Percentiles rank a stretch among this genome's conserved stretches.
phyloP scores from a whole-genome alignment of 92 coral and sea anemone genomes.

The Siderastrea siderea region DNA sequence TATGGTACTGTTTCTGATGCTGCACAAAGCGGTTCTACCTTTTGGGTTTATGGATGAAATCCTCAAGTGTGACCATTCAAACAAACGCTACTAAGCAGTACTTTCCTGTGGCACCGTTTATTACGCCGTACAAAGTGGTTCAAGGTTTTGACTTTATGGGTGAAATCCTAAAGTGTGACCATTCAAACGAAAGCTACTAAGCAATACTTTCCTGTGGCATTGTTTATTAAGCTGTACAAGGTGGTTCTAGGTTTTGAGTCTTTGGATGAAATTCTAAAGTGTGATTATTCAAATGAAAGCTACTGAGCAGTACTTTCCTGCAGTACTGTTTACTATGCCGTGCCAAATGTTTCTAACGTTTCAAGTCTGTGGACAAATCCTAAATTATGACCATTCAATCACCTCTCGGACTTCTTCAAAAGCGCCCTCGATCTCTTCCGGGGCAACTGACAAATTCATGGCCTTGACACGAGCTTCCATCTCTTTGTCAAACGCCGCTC shows the following conservation, averaged over 20 bases:
- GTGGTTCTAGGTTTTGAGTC: neutral
- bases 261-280: neutral
- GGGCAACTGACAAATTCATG: constrained; percentile 85
- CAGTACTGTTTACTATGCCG: neutral
- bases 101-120: too few species aligned
- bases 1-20: too few species aligned
- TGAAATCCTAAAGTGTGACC: too few species aligned
- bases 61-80: too few species aligned
- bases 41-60: too few species aligned
- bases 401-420: constrained; percentile 94
- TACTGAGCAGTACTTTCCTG: neutral
- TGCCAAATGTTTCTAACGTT: neutral
- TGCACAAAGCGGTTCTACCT: too few species aligned
- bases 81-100: too few species aligned
- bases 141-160: too few species aligned
- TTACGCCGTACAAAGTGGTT: too few species aligned
- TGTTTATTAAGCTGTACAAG: neutral
- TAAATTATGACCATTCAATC: neutral
- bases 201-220: too few species aligned
- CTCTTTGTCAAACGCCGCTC: constrained; percentile 89
- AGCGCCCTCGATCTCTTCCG: constrained; percentile 90
- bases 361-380: neutral
- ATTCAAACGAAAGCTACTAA: too few species aligned
- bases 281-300: neutral
- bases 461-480: constrained; percentile 95